Evolutionary conservation across 2,888 invertebrate species (phyloP).

Genomic region (Crioceris asparagi): DNA sequence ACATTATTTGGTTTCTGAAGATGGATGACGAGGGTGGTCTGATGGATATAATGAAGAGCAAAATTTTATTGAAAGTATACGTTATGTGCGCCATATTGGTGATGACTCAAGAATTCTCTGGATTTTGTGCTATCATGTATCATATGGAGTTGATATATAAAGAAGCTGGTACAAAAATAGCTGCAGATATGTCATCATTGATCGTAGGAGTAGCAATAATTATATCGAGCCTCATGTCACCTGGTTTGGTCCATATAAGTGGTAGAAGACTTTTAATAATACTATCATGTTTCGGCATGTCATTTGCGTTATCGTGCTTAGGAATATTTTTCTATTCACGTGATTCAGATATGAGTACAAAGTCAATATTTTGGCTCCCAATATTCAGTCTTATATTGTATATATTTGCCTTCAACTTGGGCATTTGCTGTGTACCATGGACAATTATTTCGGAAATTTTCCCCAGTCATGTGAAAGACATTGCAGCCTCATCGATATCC

Average conservation of each 20-base stretch:
- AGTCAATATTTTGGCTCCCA: constrained; percentile 53
- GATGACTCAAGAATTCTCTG: constrained; percentile 66
- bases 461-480: constrained; percentile 61
- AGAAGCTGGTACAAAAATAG: constrained; percentile 50
- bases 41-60: constrained; percentile 49
- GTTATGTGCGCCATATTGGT: constrained; percentile 47
- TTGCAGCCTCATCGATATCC: constrained; percentile 62
- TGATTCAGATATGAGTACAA: constrained; percentile 26
- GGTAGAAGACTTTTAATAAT: constrained; percentile 62
- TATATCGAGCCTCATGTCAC: constrained; percentile 55
- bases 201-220: constrained; percentile 66
- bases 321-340: constrained; percentile 38
- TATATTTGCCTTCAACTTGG: constrained; percentile 62
- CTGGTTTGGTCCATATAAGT: constrained; percentile 61
- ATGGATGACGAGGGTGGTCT: constrained; percentile 28
- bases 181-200: constrained; percentile 57
- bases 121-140: constrained; percentile 68
- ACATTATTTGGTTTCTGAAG: constrained; percentile 15
- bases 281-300: constrained; percentile 54
- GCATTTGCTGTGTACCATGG: constrained; percentile 69
- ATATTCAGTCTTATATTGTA: constrained; percentile 57
- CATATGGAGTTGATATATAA: constrained; percentile 61
- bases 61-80: constrained; percentile 61
- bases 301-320: constrained; percentile 49
- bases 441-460: constrained; percentile 73